A percentile compares a stretch with the other conserved stretches of the same genome.
Conservation (phyloP, 2,113 vertebrate genomes). For the Notothenia coriiceps region DNA sequence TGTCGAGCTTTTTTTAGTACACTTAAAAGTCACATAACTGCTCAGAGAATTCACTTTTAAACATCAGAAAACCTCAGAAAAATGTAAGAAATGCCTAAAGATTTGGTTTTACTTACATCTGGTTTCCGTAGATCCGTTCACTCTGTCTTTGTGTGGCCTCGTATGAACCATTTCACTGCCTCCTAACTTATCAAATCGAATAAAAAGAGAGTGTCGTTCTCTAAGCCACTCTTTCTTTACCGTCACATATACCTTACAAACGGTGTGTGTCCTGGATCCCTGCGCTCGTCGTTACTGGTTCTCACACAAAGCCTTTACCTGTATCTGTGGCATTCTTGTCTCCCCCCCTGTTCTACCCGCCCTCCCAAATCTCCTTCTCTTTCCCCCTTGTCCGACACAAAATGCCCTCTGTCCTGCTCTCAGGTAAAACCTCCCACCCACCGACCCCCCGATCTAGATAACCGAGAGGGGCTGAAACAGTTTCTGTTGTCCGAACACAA, state of each 20-base stretch:
- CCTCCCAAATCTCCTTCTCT: slow-evolving; percentile 10
- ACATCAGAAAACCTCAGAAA: background rate
- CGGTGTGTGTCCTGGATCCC: slow-evolving; percentile 12
- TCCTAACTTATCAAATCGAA: background rate
- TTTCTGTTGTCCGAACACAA: slow-evolving; percentile 50
- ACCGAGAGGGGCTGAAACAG: slow-evolving; percentile 22
- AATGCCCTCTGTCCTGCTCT: slow-evolving; percentile 68
- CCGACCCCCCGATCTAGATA: slow-evolving; percentile 37
- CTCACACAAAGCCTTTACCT: slow-evolving; percentile 64
- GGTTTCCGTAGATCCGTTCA: background rate
- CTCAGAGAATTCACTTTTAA: slow-evolving; percentile 4
- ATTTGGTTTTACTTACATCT: slow-evolving; percentile 53
- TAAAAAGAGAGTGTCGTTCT: background rate
- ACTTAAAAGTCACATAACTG: slow-evolving; percentile 2
- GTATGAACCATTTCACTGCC: background rate
- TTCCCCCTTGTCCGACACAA: slow-evolving; percentile 57
- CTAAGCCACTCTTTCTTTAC: slow-evolving; percentile 6
- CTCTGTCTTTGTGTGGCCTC: background rate
- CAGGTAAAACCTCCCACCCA: slow-evolving; percentile 45
- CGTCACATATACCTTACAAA: slow-evolving; percentile 11
- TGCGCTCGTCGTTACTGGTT: slow-evolving; percentile 17
- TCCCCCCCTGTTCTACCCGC: background rate
- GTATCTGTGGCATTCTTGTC: slow-evolving; percentile 53
- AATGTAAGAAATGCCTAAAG: background rate
- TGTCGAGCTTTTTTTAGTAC: background rate